Percentiles rank a stretch among this genome's conserved stretches.
These are phyloP conservation scores for Cyphomyrus plagiostoma DNA, from an alignment of 2,113 vertebrate genomes.

Conservation along the genomic window DNA sequence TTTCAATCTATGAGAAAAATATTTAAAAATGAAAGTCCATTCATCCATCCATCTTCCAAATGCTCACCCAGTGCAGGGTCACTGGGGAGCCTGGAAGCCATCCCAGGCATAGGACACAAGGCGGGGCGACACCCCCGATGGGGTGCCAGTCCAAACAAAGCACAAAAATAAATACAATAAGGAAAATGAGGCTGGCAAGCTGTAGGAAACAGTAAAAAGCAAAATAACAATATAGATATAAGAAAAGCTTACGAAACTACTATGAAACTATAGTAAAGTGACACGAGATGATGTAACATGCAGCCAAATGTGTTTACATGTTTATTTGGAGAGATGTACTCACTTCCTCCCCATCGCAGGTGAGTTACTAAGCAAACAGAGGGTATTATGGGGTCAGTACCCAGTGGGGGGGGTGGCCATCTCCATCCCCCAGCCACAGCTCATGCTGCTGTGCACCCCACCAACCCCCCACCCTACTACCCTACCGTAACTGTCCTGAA, in stretches of 20 bases:
- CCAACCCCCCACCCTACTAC: background rate
- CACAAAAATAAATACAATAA: background rate
- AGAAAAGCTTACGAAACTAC: background rate
- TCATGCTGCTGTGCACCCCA: background rate
- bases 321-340: background rate
- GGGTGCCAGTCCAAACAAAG: background rate
- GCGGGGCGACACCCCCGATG: background rate
- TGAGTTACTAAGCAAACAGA: background rate
- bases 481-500: background rate
- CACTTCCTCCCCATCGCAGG: background rate
- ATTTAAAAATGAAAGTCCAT: background rate
- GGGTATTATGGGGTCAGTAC: background rate
- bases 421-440: background rate
- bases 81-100: background rate
- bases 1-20: background rate
- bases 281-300: background rate
- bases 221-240: conserved; percentile 3
- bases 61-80: background rate
- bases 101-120: background rate
- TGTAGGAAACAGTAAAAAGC: background rate
- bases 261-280: background rate
- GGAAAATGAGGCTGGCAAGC: background rate
- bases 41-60: background rate
- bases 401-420: background rate
- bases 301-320: background rate